Base-by-base conservation (phyloP, 2,113 vertebrate species). In the Martes martes region DNA sequence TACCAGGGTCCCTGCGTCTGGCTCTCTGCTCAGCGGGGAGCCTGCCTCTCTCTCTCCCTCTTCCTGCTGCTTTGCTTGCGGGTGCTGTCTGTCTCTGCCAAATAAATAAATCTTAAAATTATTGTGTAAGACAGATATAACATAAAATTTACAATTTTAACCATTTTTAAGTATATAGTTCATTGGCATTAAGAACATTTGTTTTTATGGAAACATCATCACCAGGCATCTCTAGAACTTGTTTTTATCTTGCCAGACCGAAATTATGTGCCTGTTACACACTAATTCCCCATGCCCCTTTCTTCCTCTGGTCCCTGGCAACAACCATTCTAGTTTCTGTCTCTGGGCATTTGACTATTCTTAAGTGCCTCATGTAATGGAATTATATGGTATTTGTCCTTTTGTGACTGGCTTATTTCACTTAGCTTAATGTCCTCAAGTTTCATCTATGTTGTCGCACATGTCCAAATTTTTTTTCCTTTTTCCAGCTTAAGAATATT, bases 221-320 rank as follows among this genome's bases (percentile, higher is more conserved):
- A 19, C 24, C 31, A 2, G 33, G 24, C 69, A 59, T 45, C 36
- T 63, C 67, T 55, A 7, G 31, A 63, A 79, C 31, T 8, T 42
- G 39, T 26, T 31, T 14, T 63, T 36, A 15, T 83, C 81, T 57
- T n/a, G 36, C 26, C 42, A 63, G 11, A 71, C 26, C 55, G 21
- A 78, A 90, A 15, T 61, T 47, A 1, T 5, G 4, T 18, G 4
- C 73, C 13, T 33, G 3, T 31, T 39, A 59, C 52, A 57, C 61
- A 50, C 15, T 2, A 42, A 24, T 16, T 28, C 19, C 65, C 36
- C 16, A 0, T 16, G 50, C 36, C 1, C 10, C 13, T 11, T 16
- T 10, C 47, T 2, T 4, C 52, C 61, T 21, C 10, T 8, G 7
- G 65, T 24, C 59, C 26, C 31, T 69, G n/a, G 14, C 26, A 57